Evolutionary conservation across 64 coral and sea anemone species (phyloP).

Genomic region (Trachythela sp.): DNA sequence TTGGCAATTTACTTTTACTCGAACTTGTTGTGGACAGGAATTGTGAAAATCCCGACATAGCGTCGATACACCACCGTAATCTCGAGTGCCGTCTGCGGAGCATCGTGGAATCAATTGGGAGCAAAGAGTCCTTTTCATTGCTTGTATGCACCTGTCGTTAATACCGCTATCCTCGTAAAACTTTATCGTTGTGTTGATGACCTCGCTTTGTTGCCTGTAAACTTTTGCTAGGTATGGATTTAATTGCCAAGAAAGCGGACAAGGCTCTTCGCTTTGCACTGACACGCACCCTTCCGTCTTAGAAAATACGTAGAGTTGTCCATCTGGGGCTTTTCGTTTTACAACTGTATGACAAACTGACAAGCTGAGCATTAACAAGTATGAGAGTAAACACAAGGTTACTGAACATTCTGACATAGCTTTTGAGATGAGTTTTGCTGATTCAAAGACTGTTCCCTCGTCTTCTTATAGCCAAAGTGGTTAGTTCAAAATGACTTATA

Average conservation of each 20-base stretch:
- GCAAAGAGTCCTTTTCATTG: background rate
- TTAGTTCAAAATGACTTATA: too few species aligned
- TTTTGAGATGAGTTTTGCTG: too few species aligned
- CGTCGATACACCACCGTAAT: background rate
- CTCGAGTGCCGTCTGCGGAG: background rate
- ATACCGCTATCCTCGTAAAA: background rate
- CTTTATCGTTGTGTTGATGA: background rate
- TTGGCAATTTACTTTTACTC: background rate
- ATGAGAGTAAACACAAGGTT: background rate
- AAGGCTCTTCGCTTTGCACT: background rate
- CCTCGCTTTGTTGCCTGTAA: background rate
- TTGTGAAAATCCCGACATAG: background rate
- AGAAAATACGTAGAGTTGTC: background rate
- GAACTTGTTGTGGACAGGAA: background rate
- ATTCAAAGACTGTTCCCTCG: too few species aligned
- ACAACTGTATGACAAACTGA: background rate
- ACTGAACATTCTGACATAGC: background rate
- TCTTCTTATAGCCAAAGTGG: too few species aligned
- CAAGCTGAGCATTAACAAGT: background rate
- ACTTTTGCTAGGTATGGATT: background rate
- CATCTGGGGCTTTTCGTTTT: background rate
- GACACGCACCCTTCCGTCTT: background rate
- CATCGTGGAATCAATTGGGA: background rate
- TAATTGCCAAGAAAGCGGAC: background rate
- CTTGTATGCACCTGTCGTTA: background rate